A percentile compares a stretch with the other conserved stretches of the same genome.
These are phyloP conservation scores for Laticauda laticaudata DNA, from an alignment of 2,113 vertebrate genomes.

Conservation along the genomic window DNA sequence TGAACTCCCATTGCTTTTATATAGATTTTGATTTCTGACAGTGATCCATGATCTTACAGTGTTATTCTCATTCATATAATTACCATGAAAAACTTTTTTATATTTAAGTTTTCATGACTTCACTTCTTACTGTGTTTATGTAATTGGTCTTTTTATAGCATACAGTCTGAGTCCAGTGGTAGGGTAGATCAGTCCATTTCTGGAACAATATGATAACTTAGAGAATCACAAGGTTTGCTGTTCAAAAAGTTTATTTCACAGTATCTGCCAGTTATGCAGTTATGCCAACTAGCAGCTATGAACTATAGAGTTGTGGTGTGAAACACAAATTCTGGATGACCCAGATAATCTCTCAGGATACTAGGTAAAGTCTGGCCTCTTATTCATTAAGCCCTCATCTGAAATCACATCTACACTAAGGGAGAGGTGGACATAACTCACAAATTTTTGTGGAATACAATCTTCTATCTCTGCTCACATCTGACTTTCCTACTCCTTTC, in stretches of 20 bases:
- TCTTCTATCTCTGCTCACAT: neutral
- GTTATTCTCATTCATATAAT: neutral
- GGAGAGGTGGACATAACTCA: neutral
- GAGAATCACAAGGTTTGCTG: slow-evolving; percentile 1
- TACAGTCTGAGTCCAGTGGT: neutral
- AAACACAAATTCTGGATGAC: slow-evolving; percentile 5
- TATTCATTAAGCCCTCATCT: neutral
- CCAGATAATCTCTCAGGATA: neutral
- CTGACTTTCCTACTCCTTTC: neutral
- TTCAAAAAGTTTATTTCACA: slow-evolving; percentile 11
- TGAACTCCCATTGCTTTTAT: neutral
- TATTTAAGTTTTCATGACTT: neutral
- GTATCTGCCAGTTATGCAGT: neutral
- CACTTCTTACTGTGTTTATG: neutral
- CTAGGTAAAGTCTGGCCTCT: neutral
- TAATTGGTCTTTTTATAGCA: neutral
- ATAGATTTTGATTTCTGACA: neutral
- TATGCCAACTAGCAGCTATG: neutral
- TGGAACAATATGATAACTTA: neutral
- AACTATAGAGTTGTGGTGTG: slow-evolving; percentile 4
- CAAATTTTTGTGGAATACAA: neutral
- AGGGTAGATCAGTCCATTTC: neutral
- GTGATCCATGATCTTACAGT: neutral
- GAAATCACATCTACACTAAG: neutral
- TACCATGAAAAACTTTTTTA: neutral